Conservation (phyloP, 2,113 vertebrate genomes). For the Addax nasomaculatus region DNA sequence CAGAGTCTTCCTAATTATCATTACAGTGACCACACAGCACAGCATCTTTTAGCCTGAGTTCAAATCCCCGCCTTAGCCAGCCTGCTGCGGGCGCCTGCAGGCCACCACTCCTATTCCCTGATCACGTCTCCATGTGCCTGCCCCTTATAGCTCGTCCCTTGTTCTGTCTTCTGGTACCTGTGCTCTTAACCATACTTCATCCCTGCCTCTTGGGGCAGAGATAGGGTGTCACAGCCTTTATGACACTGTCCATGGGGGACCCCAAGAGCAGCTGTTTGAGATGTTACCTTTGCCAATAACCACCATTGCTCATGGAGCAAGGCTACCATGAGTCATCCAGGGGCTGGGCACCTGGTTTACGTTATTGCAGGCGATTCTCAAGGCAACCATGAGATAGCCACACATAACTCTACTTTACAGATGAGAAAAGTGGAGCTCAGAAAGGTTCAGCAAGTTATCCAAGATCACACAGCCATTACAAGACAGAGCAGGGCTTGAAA, state of each 20-base stretch:
- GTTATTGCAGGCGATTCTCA: not conserved
- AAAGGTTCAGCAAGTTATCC: not conserved
- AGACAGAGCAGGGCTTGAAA: not conserved
- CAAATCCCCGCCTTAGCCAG: not conserved
- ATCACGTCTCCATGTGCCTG: accelerated
- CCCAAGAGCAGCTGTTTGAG: not conserved
- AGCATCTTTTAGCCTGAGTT: not conserved
- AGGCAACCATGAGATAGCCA: not conserved
- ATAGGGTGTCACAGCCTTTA: not conserved
- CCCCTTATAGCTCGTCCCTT: not conserved
- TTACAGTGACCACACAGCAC: not conserved
- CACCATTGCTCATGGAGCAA: not conserved
- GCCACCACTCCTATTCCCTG: accelerated
- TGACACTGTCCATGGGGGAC: not conserved
- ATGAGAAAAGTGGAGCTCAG: not conserved
- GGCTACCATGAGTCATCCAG: accelerated
- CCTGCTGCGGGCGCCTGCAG: accelerated
- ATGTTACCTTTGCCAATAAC: not conserved
- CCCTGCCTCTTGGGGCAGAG: too few species aligned
- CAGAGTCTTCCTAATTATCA: not conserved
- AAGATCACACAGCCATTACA: not conserved
- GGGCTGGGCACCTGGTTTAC: not conserved
- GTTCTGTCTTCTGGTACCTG: not conserved
- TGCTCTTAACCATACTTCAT: not conserved
- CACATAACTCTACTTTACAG: not conserved